Evolutionary conservation across 2,888 invertebrate genomes (phyloP), one percentile per base, ranked within the genome.

Genomic region (Horisme vitalbata): DNA sequence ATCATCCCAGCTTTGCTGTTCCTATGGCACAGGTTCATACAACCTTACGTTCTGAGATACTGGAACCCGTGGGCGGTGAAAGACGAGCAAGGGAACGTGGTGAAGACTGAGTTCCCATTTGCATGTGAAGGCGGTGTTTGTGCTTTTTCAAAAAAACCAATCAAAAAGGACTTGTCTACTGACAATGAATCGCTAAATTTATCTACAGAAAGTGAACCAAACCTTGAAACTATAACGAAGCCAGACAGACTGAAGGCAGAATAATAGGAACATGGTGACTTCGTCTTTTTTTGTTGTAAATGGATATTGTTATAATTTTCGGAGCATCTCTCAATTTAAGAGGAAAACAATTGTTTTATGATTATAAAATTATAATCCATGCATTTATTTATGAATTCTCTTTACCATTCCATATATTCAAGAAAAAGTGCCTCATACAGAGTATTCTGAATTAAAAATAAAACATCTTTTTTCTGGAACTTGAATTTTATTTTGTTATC

Each of bases 1-100:
- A 93, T 96, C 52, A 93, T 97, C 72, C 97, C 97, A 1, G 82
- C 96, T 49, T 83, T 97, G 30, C 88, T 97, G 8, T 94, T 94
- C 66, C 90, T 97, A 52, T 97, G 96, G 93, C 95, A 96, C 75
- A 94, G 93, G 71, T 94, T 95, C 65, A 91, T 97, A 50, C 96
- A 96, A 73, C 97, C 97, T 0, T 91, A 96, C 53, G 79, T 97
- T 34, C 74, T 95, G 36, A 93, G 93, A 55, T 94, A 94, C 69
- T 96, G 96, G 96, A 95, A 95, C 75, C 95, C 94, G 0, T 95
- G 94, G 93, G 92, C 91, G 41, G 92, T 92, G 44, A 92, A 93
- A 68, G 91, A 92, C 57, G 92, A 88, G 11, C 83, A 92, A 36
- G 92, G 92, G 12, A 92, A 92, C 61, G 81, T 85, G 59, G 79